phyloP scores from a whole-genome alignment of 2,113 vertebrate genomes.

The Chloropsis cyanopogon region DNA sequence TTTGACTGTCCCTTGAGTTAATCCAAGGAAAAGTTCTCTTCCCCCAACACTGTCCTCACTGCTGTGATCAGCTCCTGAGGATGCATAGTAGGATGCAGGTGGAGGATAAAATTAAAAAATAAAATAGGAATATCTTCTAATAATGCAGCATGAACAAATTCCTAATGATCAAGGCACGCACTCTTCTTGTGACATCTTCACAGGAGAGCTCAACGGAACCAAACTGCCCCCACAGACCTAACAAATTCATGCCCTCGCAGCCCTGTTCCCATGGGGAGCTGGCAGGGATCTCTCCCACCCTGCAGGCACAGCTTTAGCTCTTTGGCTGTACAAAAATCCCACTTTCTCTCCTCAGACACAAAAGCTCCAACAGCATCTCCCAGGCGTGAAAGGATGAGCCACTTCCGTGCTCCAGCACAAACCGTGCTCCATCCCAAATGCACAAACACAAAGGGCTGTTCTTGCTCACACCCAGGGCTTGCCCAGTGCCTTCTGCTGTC shows the following conservation, averaged over 20 bases:
- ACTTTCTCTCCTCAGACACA: neutral
- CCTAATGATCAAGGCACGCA: fast-evolving
- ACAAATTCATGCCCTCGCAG: neutral
- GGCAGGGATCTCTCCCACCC: neutral
- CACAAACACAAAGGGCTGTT: constrained; percentile 1
- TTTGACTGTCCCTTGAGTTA: neutral
- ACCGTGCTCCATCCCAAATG: fast-evolving
- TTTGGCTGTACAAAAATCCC: neutral
- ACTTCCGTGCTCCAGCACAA: neutral
- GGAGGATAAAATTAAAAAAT: neutral
- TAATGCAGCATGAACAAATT: neutral
- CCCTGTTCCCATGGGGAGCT: neutral
- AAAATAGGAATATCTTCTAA: neutral
- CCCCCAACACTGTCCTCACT: neutral
- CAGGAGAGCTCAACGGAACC: neutral
- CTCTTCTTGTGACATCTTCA: neutral
- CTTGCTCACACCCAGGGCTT: neutral
- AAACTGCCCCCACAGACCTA: neutral
- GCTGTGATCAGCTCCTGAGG: neutral
- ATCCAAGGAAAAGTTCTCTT: neutral
- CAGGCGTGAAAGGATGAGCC: neutral
- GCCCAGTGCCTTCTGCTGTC: neutral
- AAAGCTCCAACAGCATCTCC: neutral
- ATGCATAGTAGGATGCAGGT: neutral
- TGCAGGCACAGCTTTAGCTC: neutral